Base-by-base conservation (phyloP, 2,113 vertebrate species). In the Tetrax tetrax region DNA sequence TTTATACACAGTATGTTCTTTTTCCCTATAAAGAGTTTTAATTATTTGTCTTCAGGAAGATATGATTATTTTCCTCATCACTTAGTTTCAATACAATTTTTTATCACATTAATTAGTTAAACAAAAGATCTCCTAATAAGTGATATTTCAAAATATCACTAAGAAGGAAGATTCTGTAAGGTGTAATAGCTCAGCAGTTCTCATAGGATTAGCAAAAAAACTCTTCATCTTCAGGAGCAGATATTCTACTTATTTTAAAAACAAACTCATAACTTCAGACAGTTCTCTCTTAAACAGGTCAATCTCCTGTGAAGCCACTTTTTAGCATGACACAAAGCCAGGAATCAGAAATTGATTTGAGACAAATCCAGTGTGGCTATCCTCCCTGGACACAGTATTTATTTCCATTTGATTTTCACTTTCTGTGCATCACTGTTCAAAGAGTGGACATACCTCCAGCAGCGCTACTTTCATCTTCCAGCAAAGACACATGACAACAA, bases 401-500 rank as follows among this genome's bases (percentile, higher is more conserved):
- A 48, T 81, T 89, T 27, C 51, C 8, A 43, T 89, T 92, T 78
- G 35, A 38, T 76, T 92, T 84, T 74, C 59, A 63, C 3, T 7
- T 14, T 53, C 10, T 29, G 15, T 31, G 7, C 10, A 29, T 61
- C 50, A 38, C 9, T 63, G 16, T 16, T 79, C n/a, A 14, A 89
- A 64, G 8, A 82, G 6, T 3, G 3, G 25, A 65, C 0, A 0
- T 28, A 35, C 11, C 41, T 75, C 48, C 54, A 64, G 38, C 10
- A 84, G 7, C 33, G 35, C 20, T 57, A 33, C 17, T 66, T 50
- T 41, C 18, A 25, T 43, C 33, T 68, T 47, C 23, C 21, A 72
- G 47, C 27, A 74, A 69, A 93, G 20, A 38, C 18, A 77, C 6
- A 22, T 33, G 10, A 31, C 13, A 48, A 35, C 14, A 70, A 33